Evolutionary conservation across 2,888 invertebrate species (phyloP).

Genomic region (Clepsis dumicolana): DNA sequence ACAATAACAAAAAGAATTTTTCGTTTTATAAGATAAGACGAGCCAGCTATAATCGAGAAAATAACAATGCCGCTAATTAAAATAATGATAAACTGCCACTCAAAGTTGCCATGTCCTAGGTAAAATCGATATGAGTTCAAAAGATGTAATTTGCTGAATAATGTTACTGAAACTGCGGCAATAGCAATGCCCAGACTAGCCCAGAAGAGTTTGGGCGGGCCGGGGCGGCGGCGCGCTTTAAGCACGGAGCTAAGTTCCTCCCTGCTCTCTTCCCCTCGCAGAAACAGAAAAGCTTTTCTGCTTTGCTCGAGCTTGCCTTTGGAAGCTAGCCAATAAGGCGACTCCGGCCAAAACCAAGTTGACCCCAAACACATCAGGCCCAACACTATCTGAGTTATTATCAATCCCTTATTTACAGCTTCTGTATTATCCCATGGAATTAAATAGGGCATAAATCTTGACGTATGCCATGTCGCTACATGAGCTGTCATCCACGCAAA

Average conservation of each 20-base stretch:
- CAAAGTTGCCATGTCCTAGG: neutral
- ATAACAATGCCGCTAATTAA: neutral
- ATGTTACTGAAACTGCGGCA: neutral
- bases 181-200: neutral
- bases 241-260: neutral
- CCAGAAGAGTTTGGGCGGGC: neutral
- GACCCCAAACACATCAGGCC: neutral
- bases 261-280: neutral
- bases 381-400: neutral
- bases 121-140: neutral
- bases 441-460: no score
- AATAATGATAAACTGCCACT: neutral
- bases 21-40: neutral
- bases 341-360: neutral
- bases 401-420: neutral
- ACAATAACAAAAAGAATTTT: neutral
- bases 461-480: neutral
- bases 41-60: neutral
- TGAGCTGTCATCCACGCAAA: neutral
- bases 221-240: neutral
- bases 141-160: neutral
- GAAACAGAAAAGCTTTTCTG: neutral
- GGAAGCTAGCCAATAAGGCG: slow-evolving; percentile 8
- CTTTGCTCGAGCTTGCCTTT: neutral
- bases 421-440: no score